A percentile compares a stretch with the other conserved stretches of the same genome.
Conservation (phyloP, 2,113 vertebrate species). For the Cathartes aura region DNA sequence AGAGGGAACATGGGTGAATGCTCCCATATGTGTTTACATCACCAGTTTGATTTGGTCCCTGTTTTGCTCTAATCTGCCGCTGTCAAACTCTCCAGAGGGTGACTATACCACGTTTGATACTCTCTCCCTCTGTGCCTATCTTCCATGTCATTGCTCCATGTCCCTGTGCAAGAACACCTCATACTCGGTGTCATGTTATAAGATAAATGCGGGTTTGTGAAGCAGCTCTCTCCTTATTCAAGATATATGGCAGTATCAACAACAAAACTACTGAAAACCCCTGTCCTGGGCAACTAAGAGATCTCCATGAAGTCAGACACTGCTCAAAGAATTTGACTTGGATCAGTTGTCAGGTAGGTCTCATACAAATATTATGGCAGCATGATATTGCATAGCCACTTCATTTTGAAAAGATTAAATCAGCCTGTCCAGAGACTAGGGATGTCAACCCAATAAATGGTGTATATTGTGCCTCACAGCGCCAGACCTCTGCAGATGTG, state of each 20-base stretch:
- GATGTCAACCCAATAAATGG: fast-evolving
- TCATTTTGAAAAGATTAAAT: not conserved
- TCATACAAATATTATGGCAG: not conserved
- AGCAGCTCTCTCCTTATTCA: not conserved
- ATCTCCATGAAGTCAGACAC: not conserved
- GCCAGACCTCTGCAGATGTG: not conserved
- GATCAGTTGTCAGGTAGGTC: not conserved
- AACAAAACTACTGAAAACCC: not conserved
- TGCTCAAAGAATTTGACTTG: not conserved
- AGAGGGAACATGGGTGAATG: not conserved
- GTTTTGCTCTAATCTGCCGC: not conserved
- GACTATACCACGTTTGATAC: not conserved
- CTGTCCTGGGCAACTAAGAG: not conserved
- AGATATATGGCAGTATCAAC: not conserved
- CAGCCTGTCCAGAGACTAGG: not conserved
- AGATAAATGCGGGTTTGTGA: not conserved
- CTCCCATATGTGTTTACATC: not conserved
- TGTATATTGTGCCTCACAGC: too few species aligned
- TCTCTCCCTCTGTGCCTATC: not conserved
- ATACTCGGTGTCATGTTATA: not conserved
- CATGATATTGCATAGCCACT: not conserved
- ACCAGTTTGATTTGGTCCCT: not conserved
- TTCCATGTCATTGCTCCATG: not conserved
- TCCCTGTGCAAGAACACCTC: not conserved
- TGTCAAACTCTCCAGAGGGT: not conserved